A percentile compares a stretch with the other conserved stretches of the same genome.
phyloP scores from a whole-genome alignment of 2,888 invertebrate species.

The Acleris cristana region DNA sequence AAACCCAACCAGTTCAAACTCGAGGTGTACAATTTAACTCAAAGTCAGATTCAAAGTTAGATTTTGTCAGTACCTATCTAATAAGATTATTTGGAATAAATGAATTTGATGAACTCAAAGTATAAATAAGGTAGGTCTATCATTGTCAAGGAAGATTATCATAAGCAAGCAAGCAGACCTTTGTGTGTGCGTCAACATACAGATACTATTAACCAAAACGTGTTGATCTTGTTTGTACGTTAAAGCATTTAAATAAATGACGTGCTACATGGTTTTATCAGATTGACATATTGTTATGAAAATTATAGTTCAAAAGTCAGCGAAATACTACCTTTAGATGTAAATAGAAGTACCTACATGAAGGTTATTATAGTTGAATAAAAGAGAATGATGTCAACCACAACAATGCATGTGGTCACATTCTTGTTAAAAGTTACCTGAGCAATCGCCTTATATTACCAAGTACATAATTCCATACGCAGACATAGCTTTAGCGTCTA shows the following conservation, averaged over 20 bases:
- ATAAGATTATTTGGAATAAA: too few species aligned
- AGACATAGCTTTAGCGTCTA: not conserved
- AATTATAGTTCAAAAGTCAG: slow-evolving; percentile 6
- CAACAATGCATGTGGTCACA: not conserved
- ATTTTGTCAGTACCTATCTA: too few species aligned
- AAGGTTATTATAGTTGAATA: not conserved
- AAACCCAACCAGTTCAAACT: too few species aligned
- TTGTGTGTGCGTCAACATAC: not conserved
- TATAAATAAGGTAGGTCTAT: too few species aligned
- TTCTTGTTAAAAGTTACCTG: slow-evolving; percentile 1
- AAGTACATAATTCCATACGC: slow-evolving; percentile 16
- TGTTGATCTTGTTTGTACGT: not conserved
- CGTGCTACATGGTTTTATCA: slow-evolving; percentile 6
- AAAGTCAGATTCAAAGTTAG: too few species aligned
- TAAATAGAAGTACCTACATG: too few species aligned
- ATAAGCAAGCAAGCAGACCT: not conserved
- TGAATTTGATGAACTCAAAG: too few species aligned
- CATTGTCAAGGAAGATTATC: not conserved
- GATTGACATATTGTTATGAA: slow-evolving; percentile 3
- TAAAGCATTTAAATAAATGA: slow-evolving; percentile 1
- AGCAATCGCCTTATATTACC: slow-evolving; percentile 9
- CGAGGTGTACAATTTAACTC: too few species aligned
- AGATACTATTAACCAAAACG: not conserved
- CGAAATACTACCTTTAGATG: not conserved
- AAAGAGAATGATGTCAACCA: not conserved